Evolutionary conservation across 1,140 invertebrate species (phyloP), one percentile per base, ranked within the genome.

Genomic region (Odontomachus brunneus): DNA sequence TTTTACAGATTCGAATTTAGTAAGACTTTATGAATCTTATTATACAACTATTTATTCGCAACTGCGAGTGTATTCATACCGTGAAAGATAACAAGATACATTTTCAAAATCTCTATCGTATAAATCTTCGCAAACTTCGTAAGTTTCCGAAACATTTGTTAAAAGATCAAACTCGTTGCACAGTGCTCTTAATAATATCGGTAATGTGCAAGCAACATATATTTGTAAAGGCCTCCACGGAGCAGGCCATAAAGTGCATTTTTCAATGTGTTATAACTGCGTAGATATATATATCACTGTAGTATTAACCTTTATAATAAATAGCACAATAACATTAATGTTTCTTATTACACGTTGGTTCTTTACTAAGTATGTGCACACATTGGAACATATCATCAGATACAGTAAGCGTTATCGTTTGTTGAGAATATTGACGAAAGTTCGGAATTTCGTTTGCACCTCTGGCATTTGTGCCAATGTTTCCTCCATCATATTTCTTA

Each of bases 401-500:
- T 89, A 72, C 11, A 88, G 88, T 88, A 91, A 93, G 90, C 89
- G 93, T 94, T 94, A 94, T 94, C 93, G 93, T 89, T 92, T 92
- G 88, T 94, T 94, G 26, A 94, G 90, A n/a, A 94, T 91, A 82
- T 94, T 94, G 59, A 91, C 91, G 73, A 94, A 93, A 44, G 86
- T 76, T 67, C 93, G 90, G 87, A 93, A 88, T 90, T 89, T 92
- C 60, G 82, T 55, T 63, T 92, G 91, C n/a, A 81, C 53, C 22
- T 91, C 92, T 15, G 89, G 59, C 55, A 92, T 88, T 62, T 92
- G 88, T 11, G 90, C 88, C 63, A 96, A 87, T 5, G 95, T 94
- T 85, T 95, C 95, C 78, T 96, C 96, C 80, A 96, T 94, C 78
- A 95, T 91, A 63, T 95, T 95, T 48, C 96, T 95, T 67, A 96